phyloP scores from a whole-genome alignment of 2,888 invertebrate genomes.

The Ramazzottius varieornatus region DNA sequence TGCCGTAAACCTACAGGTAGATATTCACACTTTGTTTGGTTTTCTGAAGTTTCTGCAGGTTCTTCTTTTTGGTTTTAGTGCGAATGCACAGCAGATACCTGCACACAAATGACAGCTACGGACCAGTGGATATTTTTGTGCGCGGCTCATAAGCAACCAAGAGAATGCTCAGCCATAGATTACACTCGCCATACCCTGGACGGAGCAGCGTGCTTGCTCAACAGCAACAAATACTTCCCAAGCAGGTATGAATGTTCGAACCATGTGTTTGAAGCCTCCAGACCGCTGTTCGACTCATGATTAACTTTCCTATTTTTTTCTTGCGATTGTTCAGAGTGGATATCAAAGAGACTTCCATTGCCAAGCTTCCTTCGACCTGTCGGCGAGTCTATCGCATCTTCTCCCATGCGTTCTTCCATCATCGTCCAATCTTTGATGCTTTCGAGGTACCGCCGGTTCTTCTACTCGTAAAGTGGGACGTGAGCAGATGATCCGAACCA shows the following conservation, averaged over 20 bases:
- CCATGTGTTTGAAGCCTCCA: not conserved
- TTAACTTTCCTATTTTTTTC: not conserved
- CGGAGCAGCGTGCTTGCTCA: conserved; percentile 88
- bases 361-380: conserved; percentile 92
- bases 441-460: no score
- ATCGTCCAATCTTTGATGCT: conserved; percentile 78
- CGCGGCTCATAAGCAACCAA: conserved; percentile 97
- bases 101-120: conserved; percentile 98
- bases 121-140: conserved; percentile 99
- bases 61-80: conserved; percentile 23
- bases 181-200: conserved; percentile 94
- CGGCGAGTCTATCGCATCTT: conserved; percentile 95
- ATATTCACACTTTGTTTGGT: no score
- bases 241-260: conserved; percentile 41
- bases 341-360: conserved; percentile 93
- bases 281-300: no score
- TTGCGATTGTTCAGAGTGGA: conserved; percentile 61
- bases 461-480: no score
- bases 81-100: conserved; percentile 85
- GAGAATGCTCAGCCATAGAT: conserved; percentile 98
- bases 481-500: no score
- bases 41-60: conserved; percentile 2
- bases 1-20: conserved; percentile 62
- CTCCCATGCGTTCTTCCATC: conserved; percentile 97
- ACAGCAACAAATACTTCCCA: conserved; percentile 98